Percentiles rank a stretch among this genome's conserved stretches.
Evolutionary conservation across 1,140 invertebrate genomes (phyloP).

Genomic region (Lepidurus arcticus): DNA sequence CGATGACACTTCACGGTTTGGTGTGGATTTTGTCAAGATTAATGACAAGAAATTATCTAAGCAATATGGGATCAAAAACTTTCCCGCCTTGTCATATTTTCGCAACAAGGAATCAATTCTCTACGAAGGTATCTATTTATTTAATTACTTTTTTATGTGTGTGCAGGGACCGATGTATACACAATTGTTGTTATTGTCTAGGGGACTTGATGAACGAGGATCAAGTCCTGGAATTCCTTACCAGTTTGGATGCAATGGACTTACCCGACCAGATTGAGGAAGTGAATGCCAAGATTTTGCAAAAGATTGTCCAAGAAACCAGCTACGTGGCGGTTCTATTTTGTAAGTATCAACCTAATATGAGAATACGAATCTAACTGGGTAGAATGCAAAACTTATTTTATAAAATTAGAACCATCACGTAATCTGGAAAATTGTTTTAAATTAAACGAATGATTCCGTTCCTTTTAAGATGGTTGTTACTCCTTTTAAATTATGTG

Average conservation of each 20-base stretch:
- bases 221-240: constrained; percentile 82
- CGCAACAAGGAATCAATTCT: constrained; percentile 87
- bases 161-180: background rate
- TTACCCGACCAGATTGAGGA: constrained; percentile 91
- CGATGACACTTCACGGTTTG: constrained; percentile 84
- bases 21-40: constrained; percentile 61
- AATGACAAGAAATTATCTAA: constrained; percentile 92
- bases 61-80: constrained; percentile 87
- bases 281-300: constrained; percentile 83
- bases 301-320: constrained; percentile 85
- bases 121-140: constrained; percentile 65
- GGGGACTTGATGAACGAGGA: constrained; percentile 93
- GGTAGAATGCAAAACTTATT: too few species aligned
- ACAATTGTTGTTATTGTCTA: constrained; percentile 42
- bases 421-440: too few species aligned
- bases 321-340: constrained; percentile 89
- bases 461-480: too few species aligned
- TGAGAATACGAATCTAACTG: too few species aligned
- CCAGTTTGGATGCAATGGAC: constrained; percentile 88
- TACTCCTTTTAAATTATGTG: too few species aligned
- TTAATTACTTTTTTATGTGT: background rate
- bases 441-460: too few species aligned
- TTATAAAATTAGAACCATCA: too few species aligned
- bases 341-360: constrained; percentile 64
- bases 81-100: constrained; percentile 90